Base-by-base conservation (phyloP, 2,888 invertebrate species). In the Xanthostigma xanthostigma region DNA sequence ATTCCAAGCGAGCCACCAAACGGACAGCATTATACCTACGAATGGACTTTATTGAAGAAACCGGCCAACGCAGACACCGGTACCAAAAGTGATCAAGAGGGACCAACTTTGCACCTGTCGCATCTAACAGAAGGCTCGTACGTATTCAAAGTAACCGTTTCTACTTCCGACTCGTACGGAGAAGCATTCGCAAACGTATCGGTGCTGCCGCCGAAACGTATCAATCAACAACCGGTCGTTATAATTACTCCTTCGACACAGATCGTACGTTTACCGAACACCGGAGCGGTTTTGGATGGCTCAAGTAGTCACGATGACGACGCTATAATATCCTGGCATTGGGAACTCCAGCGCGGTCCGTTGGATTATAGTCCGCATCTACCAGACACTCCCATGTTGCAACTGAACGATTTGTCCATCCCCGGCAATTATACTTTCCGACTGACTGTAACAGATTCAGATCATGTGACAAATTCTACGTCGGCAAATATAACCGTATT, bases 341-440 rank as follows among this genome's bases (percentile, higher is more conserved):
- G 95, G 95, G 93, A 94, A 64, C 70, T 92, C 36, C 85, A 88
- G 36, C 82, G 84, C 49, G 90, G 91, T 0, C 95, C 95, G 0
- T 73, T 85, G 51, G 87, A 87, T 14, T 92, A 90, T 66, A 83
- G 88, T 59, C 84, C 90, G 0, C 79, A 79, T 46, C 65, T 89
- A 34, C 75, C 81, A 52, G 87, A 90, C 54, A 81, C 81, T 0
- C 81, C 87, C 2, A 93, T 91, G 1, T 70, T 95, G 11, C 86
- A 89, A 53, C 67, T 95, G 37, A 84, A 84, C 53, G 87, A 91
- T 65, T 75, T 95, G 9, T 78, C 75, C 41, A 81, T 83, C 46
- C 86, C 93, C 0, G 95, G 95, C 50, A 90, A 89, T 66, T 92
- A 91, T 59, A 88, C 86, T 0, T 90, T 91, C 63, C 87, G 84